A percentile compares a stretch with the other conserved stretches of the same genome.
phyloP scores from a whole-genome alignment of 2,113 vertebrate genomes.

The Nematolebias whitei region DNA sequence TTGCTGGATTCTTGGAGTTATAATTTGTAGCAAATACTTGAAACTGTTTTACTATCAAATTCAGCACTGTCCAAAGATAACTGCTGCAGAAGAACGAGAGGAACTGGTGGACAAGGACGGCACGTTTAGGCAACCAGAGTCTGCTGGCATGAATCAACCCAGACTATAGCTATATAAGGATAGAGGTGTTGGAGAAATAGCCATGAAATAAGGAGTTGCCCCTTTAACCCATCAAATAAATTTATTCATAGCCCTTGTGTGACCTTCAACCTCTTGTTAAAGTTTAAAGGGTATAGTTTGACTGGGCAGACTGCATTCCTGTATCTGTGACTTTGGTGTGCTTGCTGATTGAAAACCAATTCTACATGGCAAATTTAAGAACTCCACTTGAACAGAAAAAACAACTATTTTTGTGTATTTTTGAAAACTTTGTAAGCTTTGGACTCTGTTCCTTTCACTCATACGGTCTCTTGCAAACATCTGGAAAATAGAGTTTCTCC shows the following conservation, averaged over 20 bases:
- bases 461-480: slow-evolving; percentile 56
- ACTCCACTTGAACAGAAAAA: slow-evolving; percentile 18
- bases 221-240: slow-evolving; percentile 24
- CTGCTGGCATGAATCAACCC: slow-evolving; percentile 35
- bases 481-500: slow-evolving; percentile 61
- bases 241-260: slow-evolving; percentile 30
- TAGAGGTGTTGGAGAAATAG: slow-evolving; percentile 20
- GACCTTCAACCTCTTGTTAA: slow-evolving; percentile 50
- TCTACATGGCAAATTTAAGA: slow-evolving; percentile 7
- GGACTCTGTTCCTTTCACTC: slow-evolving; percentile 38
- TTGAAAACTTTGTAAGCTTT: slow-evolving; percentile 59
- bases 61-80: slow-evolving; percentile 33
- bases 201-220: slow-evolving; percentile 14
- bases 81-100: slow-evolving; percentile 31
- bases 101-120: slow-evolving; percentile 22
- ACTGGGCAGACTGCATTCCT: slow-evolving; percentile 25
- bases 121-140: slow-evolving; percentile 52
- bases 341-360: slow-evolving; percentile 8
- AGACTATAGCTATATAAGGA: slow-evolving; percentile 49
- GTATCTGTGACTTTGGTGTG: slow-evolving; percentile 1
- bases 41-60: too few relatives aligned
- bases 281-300: neutral
- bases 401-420: slow-evolving; percentile 30
- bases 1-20: too few relatives aligned
- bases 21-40: slow-evolving; percentile 18